phyloP scores from a whole-genome alignment of 1,140 invertebrate species.

The Sitodiplosis mosellana region DNA sequence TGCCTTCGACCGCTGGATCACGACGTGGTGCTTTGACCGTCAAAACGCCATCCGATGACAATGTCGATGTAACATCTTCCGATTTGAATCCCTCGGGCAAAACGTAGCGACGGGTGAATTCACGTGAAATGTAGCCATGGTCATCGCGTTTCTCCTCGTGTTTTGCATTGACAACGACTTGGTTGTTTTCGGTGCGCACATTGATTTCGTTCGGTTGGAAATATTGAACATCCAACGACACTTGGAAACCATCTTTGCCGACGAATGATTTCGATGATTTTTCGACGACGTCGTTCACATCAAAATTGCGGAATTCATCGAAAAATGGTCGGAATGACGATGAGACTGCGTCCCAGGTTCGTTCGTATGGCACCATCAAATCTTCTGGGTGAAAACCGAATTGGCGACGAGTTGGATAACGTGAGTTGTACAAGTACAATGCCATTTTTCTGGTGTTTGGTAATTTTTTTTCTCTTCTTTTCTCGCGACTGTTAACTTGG shows the following conservation, averaged over 20 bases:
- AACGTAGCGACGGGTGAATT: constrained; percentile 48
- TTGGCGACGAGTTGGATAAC: no score
- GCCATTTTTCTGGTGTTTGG: no score
- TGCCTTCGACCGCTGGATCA: constrained; percentile 30
- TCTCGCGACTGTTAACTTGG: no score
- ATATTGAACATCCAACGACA: constrained; percentile 48
- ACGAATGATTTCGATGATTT: neutral
- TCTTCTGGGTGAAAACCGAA: no score
- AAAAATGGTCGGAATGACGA: no score
- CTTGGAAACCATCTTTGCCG: constrained; percentile 29
- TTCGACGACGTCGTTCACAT: no score
- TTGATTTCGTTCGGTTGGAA: constrained; percentile 56
- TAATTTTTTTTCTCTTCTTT: no score
- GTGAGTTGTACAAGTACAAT: no score
- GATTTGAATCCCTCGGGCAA: constrained; percentile 46
- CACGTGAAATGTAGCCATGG: constrained; percentile 37
- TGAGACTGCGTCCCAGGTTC: no score
- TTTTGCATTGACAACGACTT: constrained; percentile 45
- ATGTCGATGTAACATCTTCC: constrained; percentile 39
- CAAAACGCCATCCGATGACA: constrained; percentile 57
- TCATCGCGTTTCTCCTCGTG: constrained; percentile 50
- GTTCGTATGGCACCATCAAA: no score
- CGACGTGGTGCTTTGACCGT: constrained; percentile 39
- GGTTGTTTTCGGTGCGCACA: constrained; percentile 52
- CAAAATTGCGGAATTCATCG: no score